phyloP scores from a whole-genome alignment of 1,140 invertebrate species.

The Leguminivora glycinivorella region DNA sequence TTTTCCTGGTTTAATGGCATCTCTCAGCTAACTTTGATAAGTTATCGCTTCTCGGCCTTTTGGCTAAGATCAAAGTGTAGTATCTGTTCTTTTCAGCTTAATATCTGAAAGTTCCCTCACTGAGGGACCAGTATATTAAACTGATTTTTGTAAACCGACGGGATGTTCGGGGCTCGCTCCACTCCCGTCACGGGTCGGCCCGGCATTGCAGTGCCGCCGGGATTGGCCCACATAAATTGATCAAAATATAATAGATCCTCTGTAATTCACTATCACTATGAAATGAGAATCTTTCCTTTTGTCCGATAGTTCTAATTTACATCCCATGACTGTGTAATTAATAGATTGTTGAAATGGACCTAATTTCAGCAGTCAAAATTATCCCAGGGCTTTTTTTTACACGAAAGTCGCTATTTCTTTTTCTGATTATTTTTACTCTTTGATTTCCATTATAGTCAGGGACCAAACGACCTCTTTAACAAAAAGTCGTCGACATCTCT shows the following conservation, averaged over 20 bases:
- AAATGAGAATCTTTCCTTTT: too few relatives aligned
- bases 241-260: neutral
- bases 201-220: slow-evolving; percentile 8
- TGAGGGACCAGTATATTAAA: slow-evolving; percentile 16
- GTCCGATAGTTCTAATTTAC: too few relatives aligned
- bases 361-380: too few relatives aligned
- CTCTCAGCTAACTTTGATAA: neutral
- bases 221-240: neutral
- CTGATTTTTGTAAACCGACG: slow-evolving; percentile 16
- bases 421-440: too few relatives aligned
- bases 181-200: slow-evolving; percentile 14
- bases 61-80: slow-evolving; percentile 16
- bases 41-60: slow-evolving; percentile 11
- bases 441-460: too few relatives aligned
- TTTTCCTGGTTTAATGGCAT: neutral
- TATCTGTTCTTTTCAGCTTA: slow-evolving; percentile 23
- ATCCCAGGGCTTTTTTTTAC: too few relatives aligned
- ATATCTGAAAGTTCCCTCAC: slow-evolving; percentile 16
- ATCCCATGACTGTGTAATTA: too few relatives aligned
- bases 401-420: too few relatives aligned
- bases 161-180: slow-evolving; percentile 11
- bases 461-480: too few relatives aligned
- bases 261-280: too few relatives aligned
- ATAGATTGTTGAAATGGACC: too few relatives aligned
- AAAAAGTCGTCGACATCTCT: too few relatives aligned